Evolutionary conservation across 2,888 invertebrate species (phyloP), one percentile per base, ranked within the genome.

Genomic region (Tethea ocularis): DNA sequence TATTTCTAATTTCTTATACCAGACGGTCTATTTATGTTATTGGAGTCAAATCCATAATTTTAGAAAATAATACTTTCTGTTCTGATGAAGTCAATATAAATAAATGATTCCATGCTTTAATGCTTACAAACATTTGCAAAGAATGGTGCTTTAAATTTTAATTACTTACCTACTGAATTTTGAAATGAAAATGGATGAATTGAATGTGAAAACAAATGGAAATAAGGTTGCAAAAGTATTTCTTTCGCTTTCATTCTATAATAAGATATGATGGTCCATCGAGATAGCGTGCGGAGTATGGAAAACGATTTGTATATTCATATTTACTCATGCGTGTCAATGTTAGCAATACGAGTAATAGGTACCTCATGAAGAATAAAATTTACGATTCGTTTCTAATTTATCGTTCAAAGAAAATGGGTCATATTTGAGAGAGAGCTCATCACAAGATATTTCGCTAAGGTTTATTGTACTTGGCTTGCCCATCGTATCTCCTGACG

Each of bases 381-480:
- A 17, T 46, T 46, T 29, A 52, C 52, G 26, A 52, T 29, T 26
- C n/a, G 24, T 24, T 24, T 52, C 26, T 26, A 26, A 26, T 26
- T 52, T 52, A 24, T 13, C 52, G 52, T 17, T 24, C 3, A 52
- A 26, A 52, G 52, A 52, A 52, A 52, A 52, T 52, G 26, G 52
- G 52, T 52, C 52, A 26, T 17, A 29, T 17, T 26, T 20, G 20
- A 10, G 20, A 10, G 26, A 53, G 52, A 53, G 53, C 33, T 53
- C 29, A 26, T 29, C 22, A 54, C 22, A 22, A 54, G 36, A 54
- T 54, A 22, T 54, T 54, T 33, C 22, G 22, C 54, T 33, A 54
- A 33, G 29, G 54, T 54, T 53, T 33, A 54, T 33, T 54, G 54
- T 54, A 36, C 13, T 54, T 33, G 54, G 22, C 46, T 10, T 20